Evolutionary conservation across 2,888 invertebrate genomes (phyloP), one percentile per base, ranked within the genome.

Genomic region (Lepidocyrtoides sp.): DNA sequence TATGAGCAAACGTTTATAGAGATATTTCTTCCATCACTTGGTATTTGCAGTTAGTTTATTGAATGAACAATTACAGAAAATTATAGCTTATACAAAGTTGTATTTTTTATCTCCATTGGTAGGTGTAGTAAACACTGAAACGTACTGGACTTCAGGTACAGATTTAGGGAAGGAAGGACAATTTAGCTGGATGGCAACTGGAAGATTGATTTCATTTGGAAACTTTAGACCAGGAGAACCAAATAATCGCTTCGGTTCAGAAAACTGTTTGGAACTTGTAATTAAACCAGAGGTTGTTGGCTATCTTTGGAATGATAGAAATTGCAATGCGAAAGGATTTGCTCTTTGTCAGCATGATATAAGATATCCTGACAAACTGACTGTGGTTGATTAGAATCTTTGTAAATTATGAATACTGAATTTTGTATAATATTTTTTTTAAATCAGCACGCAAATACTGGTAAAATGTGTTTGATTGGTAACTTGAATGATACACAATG

Each of bases 151-250:
- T 91, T 98, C 98, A 7, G 98, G 98, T 94, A 98, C 98, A 5
- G 98, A 98, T 17, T 98, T 98, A 95, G 98, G 98, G 20, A 88
- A 66, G 29, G 81, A 88, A 95, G 98, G 98, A 20, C 97, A 96
- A 94, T 98, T 98, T 96, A 98, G 98, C 96, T 98, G 98, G 98
- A 98, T 98, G 98, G 97, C 98, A 12, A 98, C 97, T 91, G 98
- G 98, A 2, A 96, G 97, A 91, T 98, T 98, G 0, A 96, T 98
- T 79, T 98, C 98, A 36, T 98, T 23, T 17, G 32, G 54, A 17
- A 90, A 90, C 26, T 92, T 84, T 83, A 72, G 82, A 29, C 44
- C 63, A 12, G 91, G 91, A 4, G 91, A 92, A 51, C 92, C 92
- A 26, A 91, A 92, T n/a, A 92, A 92, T 36, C 48, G 87, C 32